Conservation (phyloP, 2,113 vertebrate species). For the Sitta europaea region DNA sequence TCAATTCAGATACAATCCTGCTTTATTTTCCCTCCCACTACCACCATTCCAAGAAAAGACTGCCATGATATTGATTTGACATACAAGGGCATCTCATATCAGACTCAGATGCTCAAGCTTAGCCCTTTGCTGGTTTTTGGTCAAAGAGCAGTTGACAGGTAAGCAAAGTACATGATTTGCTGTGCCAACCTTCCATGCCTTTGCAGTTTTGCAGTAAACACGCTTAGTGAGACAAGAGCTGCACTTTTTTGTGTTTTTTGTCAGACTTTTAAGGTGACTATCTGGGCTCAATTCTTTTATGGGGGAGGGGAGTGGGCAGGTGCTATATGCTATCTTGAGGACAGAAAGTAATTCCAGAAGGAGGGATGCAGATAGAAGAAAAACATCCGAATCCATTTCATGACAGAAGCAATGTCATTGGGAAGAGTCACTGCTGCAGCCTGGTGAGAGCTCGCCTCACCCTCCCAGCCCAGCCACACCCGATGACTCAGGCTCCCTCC, state of each 20-base stretch:
- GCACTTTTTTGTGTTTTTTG: not conserved
- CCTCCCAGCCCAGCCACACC: not conserved
- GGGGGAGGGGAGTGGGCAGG: not conserved
- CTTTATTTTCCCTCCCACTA: rapidly evolving
- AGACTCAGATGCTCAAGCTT: not conserved
- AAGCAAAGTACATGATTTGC: not conserved
- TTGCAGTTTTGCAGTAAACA: not conserved
- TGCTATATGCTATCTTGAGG: not conserved
- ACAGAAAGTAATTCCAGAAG: not conserved
- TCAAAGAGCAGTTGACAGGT: not conserved
- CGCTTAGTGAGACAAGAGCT: not conserved
- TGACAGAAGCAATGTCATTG: not conserved
- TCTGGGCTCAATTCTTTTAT: not conserved
- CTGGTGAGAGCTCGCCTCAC: not conserved
- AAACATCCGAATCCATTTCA: not conserved
- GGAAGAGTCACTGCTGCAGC: not conserved
- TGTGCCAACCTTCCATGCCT: not conserved
- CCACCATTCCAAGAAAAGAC: not conserved
- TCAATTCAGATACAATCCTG: not conserved
- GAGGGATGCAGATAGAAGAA: not conserved
- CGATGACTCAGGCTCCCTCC: slow-evolving; percentile 46
- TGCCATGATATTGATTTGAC: not conserved
- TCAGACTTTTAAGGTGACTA: not conserved
- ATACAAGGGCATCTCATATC: not conserved
- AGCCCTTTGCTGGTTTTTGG: not conserved